Conservation (phyloP, 2,888 invertebrate genomes). For the Gari tellinella region DNA sequence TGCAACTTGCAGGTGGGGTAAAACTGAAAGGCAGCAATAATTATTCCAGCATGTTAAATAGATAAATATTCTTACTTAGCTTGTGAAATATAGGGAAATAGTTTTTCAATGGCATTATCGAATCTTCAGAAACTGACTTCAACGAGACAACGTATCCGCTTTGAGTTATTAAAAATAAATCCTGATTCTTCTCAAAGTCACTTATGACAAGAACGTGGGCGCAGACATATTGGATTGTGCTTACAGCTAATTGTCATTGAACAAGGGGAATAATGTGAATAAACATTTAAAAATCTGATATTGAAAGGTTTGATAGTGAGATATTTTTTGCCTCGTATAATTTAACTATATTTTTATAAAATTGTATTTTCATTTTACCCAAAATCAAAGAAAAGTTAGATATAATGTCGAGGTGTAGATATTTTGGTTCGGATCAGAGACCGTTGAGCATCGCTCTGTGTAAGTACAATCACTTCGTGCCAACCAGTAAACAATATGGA, state of each 20-base stretch:
- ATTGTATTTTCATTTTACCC: no score
- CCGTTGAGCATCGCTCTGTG: not conserved
- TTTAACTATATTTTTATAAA: no score
- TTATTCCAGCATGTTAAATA: no score
- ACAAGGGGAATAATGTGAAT: no score
- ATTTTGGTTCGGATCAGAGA: no score
- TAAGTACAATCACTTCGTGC: conserved; percentile 42
- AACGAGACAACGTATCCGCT: not conserved
- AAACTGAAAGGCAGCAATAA: no score
- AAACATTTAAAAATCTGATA: no score
- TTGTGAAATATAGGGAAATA: conserved; percentile 52
- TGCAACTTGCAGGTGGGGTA: no score
- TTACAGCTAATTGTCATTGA: conserved; percentile 15
- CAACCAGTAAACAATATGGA: conserved; percentile 56
- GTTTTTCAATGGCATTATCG: conserved; percentile 42
- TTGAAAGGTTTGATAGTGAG: no score
- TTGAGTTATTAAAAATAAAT: conserved; percentile 1
- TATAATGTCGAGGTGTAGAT: no score
- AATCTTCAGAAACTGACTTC: not conserved
- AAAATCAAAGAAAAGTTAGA: no score
- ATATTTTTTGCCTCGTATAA: no score
- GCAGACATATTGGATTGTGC: conserved; percentile 62
- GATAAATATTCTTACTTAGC: conserved; percentile 47
- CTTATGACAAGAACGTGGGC: conserved; percentile 26
- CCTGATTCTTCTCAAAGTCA: not conserved